Conservation (phyloP, 2,888 invertebrate species). For the Lasius fuliginosus region DNA sequence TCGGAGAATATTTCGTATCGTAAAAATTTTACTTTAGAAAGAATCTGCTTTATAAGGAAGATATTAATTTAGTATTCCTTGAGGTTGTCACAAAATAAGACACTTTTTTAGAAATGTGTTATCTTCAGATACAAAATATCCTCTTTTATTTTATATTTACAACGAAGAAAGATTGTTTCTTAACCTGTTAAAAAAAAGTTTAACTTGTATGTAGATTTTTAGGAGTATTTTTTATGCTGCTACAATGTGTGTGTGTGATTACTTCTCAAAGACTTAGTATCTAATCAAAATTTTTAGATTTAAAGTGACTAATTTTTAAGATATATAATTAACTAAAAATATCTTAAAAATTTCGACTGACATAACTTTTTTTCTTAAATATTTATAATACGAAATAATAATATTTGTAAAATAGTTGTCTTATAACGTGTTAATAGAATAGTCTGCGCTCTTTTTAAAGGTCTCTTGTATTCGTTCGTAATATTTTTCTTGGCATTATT, state of each 20-base stretch:
- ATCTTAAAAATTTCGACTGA: not conserved
- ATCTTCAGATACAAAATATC: not conserved
- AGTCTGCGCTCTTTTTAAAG: not conserved
- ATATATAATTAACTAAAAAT: not conserved
- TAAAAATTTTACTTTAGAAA: not conserved
- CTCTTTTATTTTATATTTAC: not conserved
- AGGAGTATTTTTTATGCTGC: not conserved
- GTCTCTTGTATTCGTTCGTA: not conserved
- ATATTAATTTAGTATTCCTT: conserved; percentile 3
- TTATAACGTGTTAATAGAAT: not conserved
- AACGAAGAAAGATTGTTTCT: not conserved
- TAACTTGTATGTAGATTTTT: not conserved
- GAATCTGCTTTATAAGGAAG: not conserved
- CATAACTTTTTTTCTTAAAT: not conserved
- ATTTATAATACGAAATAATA: not conserved
- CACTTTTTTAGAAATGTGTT: not conserved
- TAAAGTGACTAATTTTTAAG: not conserved
- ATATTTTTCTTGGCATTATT: not conserved
- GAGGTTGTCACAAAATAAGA: not conserved
- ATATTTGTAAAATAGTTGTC: not conserved
- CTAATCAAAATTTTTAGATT: not conserved
- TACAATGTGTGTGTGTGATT: not conserved
- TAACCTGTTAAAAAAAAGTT: not conserved
- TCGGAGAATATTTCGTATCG: not conserved
- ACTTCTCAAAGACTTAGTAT: not conserved